A percentile compares a stretch with the other conserved stretches of the same genome.
phyloP scores from a whole-genome alignment of 2,113 vertebrate species.

The Callopanchax toddi region DNA sequence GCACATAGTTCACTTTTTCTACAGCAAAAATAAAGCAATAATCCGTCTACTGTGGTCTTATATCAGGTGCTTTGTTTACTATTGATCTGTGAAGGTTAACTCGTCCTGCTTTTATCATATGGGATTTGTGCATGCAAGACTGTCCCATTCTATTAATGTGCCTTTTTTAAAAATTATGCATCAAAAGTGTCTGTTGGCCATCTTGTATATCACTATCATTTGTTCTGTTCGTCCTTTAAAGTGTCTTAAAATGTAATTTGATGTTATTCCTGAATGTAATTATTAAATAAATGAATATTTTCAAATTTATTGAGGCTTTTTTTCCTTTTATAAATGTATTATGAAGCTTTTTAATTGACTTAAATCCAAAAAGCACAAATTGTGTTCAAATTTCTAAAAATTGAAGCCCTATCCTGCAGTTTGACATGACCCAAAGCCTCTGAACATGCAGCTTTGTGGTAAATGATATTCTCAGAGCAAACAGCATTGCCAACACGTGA shows the following conservation, averaged over 20 bases:
- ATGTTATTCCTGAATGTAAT: constrained; percentile 46
- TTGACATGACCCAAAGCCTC: no score
- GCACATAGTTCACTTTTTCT: constrained; percentile 65
- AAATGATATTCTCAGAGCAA: no score
- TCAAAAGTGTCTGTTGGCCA: neutral
- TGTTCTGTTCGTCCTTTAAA: constrained; percentile 6
- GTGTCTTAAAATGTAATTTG: constrained; percentile 29
- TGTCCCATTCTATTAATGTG: constrained; percentile 48
- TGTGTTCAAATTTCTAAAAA: no score
- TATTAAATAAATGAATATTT: constrained; percentile 31
- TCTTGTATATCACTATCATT: neutral
- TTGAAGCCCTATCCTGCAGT: neutral
- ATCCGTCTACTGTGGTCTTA: constrained; percentile 30
- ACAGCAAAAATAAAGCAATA: constrained; percentile 72
- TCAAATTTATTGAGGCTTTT: constrained; percentile 1
- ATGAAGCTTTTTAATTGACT: no score
- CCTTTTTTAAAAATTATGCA: constrained; percentile 48
- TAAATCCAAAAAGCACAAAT: no score
- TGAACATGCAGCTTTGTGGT: neutral
- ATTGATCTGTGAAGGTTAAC: constrained; percentile 62
- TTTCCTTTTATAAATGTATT: neutral
- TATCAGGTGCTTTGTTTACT: constrained; percentile 57
- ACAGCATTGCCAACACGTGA: neutral
- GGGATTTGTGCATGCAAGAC: constrained; percentile 54
- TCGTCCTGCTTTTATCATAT: constrained; percentile 45